These are phyloP conservation scores for Ophraella communa DNA, from an alignment of 2,888 invertebrate species.

Conservation along the genomic window DNA sequence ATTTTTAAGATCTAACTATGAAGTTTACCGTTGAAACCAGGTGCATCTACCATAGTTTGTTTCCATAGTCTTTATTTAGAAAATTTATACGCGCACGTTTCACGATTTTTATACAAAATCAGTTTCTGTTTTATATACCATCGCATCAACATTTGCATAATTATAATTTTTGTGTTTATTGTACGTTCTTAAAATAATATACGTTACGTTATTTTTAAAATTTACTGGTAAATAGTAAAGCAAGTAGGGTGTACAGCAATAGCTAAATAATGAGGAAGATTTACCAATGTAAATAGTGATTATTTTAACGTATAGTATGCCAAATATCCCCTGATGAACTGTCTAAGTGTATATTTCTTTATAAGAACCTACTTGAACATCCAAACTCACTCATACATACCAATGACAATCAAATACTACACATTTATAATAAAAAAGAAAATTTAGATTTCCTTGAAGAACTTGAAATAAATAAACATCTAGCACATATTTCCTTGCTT, in stretches of 20 bases:
- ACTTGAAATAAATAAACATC: no score
- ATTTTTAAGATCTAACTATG: background rate
- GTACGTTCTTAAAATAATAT: background rate
- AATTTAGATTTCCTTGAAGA: no score
- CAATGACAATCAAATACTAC: no score
- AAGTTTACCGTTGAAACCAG: slow-evolving; percentile 2
- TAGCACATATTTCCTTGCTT: no score
- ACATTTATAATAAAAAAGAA: no score
- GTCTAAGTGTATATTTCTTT: no score
- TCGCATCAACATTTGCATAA: slow-evolving; percentile 21
- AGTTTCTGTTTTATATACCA: slow-evolving; percentile 9
- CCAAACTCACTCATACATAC: no score
- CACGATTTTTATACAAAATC: slow-evolving; percentile 4
- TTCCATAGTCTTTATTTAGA: slow-evolving; percentile 6
- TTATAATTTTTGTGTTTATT: slow-evolving; percentile 7
- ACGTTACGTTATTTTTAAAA: slow-evolving; percentile 5
- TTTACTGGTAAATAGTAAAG: background rate
- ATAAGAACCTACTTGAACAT: no score
- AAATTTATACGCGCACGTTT: slow-evolving; percentile 5
- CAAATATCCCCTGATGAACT: no score
- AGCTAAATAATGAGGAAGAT: no score
- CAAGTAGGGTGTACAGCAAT: background rate
- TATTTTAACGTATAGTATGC: no score
- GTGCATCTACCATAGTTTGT: slow-evolving; percentile 1
- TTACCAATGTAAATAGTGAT: no score